Base-by-base conservation (phyloP, 2,888 invertebrate genomes). In the Tachina lurida region DNA sequence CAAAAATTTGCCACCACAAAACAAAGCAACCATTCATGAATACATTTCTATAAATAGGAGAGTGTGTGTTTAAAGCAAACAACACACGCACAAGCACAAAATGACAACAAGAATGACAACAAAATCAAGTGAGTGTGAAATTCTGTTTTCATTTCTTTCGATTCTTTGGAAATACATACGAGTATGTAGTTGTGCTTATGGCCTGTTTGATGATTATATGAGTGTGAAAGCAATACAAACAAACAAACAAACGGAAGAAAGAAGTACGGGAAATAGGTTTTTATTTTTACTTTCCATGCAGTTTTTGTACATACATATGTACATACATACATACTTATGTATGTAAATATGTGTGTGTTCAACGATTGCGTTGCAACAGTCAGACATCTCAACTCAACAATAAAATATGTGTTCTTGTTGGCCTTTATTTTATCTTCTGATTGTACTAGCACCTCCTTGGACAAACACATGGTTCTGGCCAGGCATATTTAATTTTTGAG, bases 111-210 rank as follows among this genome's bases (percentile, higher is more conserved):
- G 75, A 58, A 86, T 76, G 79, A 86, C 82, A 83, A 79, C 75
- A 76, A 86, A 79, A 54, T 79, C 79, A 86, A 83, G 86, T 83
- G 79, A 83, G 86, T 86, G 86, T 86, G 83, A 86, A 86, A 82
- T 83, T 73, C 65, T 86, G 67, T 73, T 83, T 78, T 78, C 77
- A 58, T 68, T 78, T n/a, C 63, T 56, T 78, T 73, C 62, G 12
- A 39, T 58, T 60, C 60, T 62, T 47, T 62, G 31, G 15, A 58
- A 49, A 49, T n/a, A 31, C 22, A 3, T 31, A n/a, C n/a, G n/a
- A n/a, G 31, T 31, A 31, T 4, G 4, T 31, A 41, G 49, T 56
- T 71, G 56, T 47, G n/a, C 54, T 70, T 47, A 49, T 70, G 63
- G 31, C 41, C 63, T 73, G 17, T 31, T 70, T 70, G 41, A 49